These are phyloP conservation scores for Drosophila suboccidentalis DNA, from an alignment of 2,888 invertebrate genomes.

Conservation along the genomic window DNA sequence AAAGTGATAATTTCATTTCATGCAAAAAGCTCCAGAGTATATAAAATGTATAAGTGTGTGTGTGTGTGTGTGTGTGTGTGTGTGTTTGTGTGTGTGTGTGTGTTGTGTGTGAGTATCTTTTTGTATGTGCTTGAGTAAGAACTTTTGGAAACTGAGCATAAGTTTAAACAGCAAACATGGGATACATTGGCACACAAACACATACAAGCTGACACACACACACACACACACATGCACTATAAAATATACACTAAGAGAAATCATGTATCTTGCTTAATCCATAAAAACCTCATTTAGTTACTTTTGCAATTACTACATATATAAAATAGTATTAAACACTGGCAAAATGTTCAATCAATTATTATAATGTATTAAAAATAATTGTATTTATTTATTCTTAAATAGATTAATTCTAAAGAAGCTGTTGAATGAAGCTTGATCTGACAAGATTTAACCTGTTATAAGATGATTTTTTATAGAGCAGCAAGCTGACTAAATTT, in stretches of 20 bases:
- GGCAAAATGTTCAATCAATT: too few species aligned
- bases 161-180: slow-evolving; percentile 15
- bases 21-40: slow-evolving; percentile 27
- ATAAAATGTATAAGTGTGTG: neutral
- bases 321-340: too few species aligned
- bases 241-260: slow-evolving; percentile 22
- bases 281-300: neutral
- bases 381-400: too few species aligned
- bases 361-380: too few species aligned
- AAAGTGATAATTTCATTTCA: slow-evolving; percentile 73
- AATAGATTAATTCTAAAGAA: too few species aligned
- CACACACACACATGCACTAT: neutral
- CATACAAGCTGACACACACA: slow-evolving; percentile 9
- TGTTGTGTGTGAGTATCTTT: neutral
- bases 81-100: neutral
- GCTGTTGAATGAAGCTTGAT: too few species aligned
- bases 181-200: slow-evolving; percentile 11
- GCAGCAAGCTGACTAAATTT: too few species aligned
- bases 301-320: too few species aligned
- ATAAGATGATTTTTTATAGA: too few species aligned
- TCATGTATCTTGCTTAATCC: neutral
- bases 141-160: slow-evolving; percentile 35
- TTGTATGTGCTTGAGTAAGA: slow-evolving; percentile 7
- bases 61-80: too few species aligned
- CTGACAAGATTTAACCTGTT: too few species aligned